Conservation (phyloP, 2,797 vertebrate species). For the Threskiornis aethiopicus region DNA sequence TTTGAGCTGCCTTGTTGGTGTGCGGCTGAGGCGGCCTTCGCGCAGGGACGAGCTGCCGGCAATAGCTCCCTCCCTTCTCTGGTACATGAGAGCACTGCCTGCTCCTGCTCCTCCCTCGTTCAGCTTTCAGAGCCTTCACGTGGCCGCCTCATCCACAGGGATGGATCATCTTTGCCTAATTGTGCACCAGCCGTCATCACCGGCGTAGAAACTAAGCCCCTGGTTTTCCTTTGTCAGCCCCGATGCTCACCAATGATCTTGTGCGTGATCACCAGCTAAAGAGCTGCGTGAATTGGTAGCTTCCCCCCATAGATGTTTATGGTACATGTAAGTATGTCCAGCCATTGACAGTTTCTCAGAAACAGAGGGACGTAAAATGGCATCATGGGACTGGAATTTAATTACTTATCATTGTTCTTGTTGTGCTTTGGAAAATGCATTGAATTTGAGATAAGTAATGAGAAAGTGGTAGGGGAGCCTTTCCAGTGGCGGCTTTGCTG, state of each 20-base stretch:
- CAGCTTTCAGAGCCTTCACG: neutral
- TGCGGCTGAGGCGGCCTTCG: neutral
- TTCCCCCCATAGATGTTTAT: neutral
- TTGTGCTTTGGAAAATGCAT: slow-evolving; percentile 26
- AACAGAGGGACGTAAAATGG: neutral
- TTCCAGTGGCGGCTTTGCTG: neutral
- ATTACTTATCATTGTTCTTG: neutral
- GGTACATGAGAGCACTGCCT: fast-evolving
- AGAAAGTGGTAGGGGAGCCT: neutral
- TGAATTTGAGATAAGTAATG: slow-evolving; percentile 20
- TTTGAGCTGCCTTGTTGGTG: neutral
- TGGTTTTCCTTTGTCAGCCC: neutral
- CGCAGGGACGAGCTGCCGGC: neutral
- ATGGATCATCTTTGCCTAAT: neutral
- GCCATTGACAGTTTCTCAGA: neutral
- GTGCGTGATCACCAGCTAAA: neutral
- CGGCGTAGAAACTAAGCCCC: fast-evolving
- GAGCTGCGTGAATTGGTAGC: fast-evolving
- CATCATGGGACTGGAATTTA: neutral
- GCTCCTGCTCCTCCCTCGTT: fast-evolving
- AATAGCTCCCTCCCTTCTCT: neutral
- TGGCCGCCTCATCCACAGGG: neutral
- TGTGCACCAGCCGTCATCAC: fast-evolving
- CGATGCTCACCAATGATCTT: neutral
- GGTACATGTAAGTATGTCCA: neutral